Percentiles rank a stretch among this genome's conserved stretches.
phyloP scores from a whole-genome alignment of 2,888 invertebrate genomes.

The Drosophila atroscutellata region DNA sequence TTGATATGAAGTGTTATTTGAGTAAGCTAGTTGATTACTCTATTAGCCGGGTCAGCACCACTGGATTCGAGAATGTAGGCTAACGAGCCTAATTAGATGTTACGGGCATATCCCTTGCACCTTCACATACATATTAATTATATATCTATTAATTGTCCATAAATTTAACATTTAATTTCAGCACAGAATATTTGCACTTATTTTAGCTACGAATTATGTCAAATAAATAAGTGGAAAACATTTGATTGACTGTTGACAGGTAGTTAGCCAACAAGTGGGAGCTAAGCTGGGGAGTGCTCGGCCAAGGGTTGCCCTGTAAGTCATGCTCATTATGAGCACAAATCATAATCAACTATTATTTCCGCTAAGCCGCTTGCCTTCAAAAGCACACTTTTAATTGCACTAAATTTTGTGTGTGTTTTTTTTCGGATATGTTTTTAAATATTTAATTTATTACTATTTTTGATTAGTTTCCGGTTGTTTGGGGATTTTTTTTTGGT shows the following conservation, averaged over 20 bases:
- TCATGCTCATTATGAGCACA: background rate
- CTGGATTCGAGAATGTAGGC: background rate
- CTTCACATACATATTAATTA: constrained; percentile 31
- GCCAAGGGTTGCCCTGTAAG: background rate
- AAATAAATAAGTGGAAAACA: background rate
- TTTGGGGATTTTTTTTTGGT: background rate
- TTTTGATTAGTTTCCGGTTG: background rate
- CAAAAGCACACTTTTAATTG: background rate
- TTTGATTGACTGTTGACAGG: background rate
- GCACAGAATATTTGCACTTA: background rate
- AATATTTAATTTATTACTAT: background rate
- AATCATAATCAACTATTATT: background rate
- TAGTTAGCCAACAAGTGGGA: background rate
- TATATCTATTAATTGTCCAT: background rate
- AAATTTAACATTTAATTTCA: background rate
- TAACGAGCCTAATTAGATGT: background rate
- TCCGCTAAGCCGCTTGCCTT: background rate
- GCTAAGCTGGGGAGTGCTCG: background rate
- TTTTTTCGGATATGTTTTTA: background rate
- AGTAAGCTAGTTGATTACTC: constrained; percentile 24
- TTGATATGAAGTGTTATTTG: constrained; percentile 11
- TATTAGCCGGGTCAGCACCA: constrained; percentile 12
- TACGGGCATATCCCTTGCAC: too few relatives aligned
- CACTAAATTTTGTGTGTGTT: background rate
- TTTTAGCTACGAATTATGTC: background rate